Evolutionary conservation across 1,140 invertebrate species (phyloP).

Genomic region (Hyles euphorbiae): DNA sequence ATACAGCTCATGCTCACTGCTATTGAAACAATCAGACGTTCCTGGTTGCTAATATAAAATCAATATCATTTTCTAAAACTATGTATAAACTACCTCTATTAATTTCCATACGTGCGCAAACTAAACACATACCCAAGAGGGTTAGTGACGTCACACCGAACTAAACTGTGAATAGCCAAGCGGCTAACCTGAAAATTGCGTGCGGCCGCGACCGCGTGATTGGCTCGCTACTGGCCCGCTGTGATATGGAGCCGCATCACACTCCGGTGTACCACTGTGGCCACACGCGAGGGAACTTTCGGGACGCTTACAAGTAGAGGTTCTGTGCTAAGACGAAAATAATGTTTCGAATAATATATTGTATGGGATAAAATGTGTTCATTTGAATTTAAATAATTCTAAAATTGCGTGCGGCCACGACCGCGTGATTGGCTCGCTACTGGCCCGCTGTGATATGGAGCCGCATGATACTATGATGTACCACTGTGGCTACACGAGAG

Average conservation of each 20-base stretch:
- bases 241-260: slow-evolving; percentile 37
- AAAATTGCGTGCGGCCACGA: slow-evolving; percentile 48
- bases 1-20: too few species aligned
- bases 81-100: too few species aligned
- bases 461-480: slow-evolving; percentile 17
- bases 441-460: slow-evolving; percentile 43
- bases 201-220: slow-evolving; percentile 48
- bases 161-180: slow-evolving; percentile 23
- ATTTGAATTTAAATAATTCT: too few species aligned
- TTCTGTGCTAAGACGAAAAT: too few species aligned
- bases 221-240: slow-evolving; percentile 42
- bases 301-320: slow-evolving; percentile 38
- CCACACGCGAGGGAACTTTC: slow-evolving; percentile 45
- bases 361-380: too few species aligned
- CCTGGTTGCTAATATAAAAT: too few species aligned
- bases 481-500: slow-evolving; percentile 34
- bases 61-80: too few species aligned
- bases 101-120: too few species aligned
- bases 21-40: too few species aligned
- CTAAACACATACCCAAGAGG: too few species aligned
- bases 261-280: slow-evolving; percentile 23
- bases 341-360: too few species aligned
- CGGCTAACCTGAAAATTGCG: slow-evolving; percentile 58
- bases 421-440: slow-evolving; percentile 52
- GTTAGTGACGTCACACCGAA: too few species aligned